Conservation (phyloP, 2,113 vertebrate species). For the Ramphastos sulfuratus region DNA sequence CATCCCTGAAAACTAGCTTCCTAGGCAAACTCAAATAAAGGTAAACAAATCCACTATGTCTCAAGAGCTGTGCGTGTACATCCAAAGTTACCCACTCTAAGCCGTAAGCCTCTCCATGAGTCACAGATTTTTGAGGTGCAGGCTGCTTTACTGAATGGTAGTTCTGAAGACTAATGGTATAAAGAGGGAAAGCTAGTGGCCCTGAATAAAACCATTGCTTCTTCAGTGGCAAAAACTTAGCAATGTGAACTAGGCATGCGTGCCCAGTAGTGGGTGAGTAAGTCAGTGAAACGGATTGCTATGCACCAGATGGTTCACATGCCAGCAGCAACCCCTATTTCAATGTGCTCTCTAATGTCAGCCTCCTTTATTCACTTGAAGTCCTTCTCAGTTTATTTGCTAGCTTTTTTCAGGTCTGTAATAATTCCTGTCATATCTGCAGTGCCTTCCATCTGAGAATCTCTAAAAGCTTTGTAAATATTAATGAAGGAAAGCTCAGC, state of each 20-base stretch:
- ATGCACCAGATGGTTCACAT: conserved; percentile 37
- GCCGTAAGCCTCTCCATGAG: background rate
- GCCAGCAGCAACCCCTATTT: conserved; percentile 24
- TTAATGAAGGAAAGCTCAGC: conserved; percentile 61
- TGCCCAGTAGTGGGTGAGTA: background rate
- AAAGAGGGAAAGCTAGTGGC: background rate
- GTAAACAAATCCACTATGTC: background rate
- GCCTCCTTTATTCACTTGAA: conserved; percentile 32
- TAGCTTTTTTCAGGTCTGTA: conserved; percentile 50
- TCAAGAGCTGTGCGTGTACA: background rate
- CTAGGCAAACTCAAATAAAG: background rate
- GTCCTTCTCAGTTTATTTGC: conserved; percentile 33
- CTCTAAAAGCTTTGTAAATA: conserved; percentile 67
- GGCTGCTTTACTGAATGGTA: background rate
- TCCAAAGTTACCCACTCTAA: background rate
- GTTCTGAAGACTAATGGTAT: background rate
- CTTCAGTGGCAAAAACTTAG: background rate
- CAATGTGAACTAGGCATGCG: background rate
- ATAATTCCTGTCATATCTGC: conserved; percentile 51
- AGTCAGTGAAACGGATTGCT: conserved; percentile 16
- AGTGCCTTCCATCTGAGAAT: conserved; percentile 55
- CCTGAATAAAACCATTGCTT: background rate
- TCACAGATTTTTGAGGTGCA: background rate
- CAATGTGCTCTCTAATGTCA: background rate
- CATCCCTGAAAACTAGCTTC: background rate